A percentile compares a stretch with the other conserved stretches of the same genome.
Conservation (phyloP, 2,888 invertebrate species). For the Cerastis leucographa region DNA sequence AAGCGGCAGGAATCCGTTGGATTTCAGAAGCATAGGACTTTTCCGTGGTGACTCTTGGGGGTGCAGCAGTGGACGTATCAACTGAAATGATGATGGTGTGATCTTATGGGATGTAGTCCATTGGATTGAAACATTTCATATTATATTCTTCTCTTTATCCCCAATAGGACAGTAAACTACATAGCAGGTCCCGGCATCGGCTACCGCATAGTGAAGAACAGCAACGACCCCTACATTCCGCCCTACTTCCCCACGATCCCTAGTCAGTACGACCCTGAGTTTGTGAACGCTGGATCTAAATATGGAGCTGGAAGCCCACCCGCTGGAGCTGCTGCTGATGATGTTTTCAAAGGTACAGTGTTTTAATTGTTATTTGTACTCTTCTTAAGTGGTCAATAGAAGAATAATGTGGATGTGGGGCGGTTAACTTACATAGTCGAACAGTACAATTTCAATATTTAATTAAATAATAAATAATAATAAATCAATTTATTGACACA, state of each 20-base stretch:
- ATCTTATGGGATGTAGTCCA: background rate
- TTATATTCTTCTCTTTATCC: background rate
- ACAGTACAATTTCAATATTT: background rate
- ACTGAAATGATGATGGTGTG: background rate
- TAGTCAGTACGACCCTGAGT: constrained; percentile 89
- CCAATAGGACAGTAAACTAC: constrained; percentile 93
- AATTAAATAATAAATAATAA: no score
- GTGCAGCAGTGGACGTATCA: background rate
- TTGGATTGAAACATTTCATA: background rate
- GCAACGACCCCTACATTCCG: constrained; percentile 92
- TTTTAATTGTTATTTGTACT: background rate
- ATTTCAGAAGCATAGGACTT: background rate
- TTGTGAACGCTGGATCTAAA: constrained; percentile 81
- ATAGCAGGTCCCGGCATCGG: constrained; percentile 95
- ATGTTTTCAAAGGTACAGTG: constrained; percentile 85
- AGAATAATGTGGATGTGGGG: background rate
- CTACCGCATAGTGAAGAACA: constrained; percentile 93
- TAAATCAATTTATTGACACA: no score
- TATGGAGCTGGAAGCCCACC: constrained; percentile 68
- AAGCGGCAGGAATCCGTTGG: background rate
- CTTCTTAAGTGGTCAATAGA: background rate
- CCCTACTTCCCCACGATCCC: constrained; percentile 91
- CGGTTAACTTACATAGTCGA: background rate
- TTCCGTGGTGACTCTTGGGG: background rate
- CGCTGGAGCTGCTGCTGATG: constrained; percentile 72